Percentiles rank a stretch among this genome's conserved stretches.
These are phyloP conservation scores for Drosophila arawakana DNA, from an alignment of 1,140 invertebrate genomes.

Conservation along the genomic window DNA sequence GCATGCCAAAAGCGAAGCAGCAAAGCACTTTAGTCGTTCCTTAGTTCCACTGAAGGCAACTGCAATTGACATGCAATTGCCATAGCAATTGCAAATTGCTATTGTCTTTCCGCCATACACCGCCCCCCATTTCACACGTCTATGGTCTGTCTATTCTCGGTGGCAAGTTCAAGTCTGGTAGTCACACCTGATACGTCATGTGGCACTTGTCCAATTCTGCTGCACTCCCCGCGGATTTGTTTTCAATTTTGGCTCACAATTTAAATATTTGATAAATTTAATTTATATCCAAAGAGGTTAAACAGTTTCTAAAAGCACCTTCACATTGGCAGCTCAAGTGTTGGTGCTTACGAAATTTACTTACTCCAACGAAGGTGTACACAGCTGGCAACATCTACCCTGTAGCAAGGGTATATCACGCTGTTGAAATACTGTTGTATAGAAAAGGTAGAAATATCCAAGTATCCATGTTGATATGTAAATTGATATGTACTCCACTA, in stretches of 20 bases:
- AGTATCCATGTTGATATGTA: no score
- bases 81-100: slow-evolving; percentile 70
- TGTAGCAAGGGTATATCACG: no score
- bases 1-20: slow-evolving; percentile 32
- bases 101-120: not conserved
- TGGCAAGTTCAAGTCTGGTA: slow-evolving; percentile 70
- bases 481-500: no score
- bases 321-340: slow-evolving; percentile 65
- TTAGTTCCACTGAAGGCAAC: slow-evolving; percentile 25
- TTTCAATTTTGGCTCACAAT: slow-evolving; percentile 35
- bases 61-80: slow-evolving; percentile 68
- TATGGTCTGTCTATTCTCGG: slow-evolving; percentile 16
- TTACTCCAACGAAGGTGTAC: slow-evolving; percentile 29
- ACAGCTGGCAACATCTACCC: not conserved
- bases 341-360: slow-evolving; percentile 38
- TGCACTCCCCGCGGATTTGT: slow-evolving; percentile 43
- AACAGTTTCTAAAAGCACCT: slow-evolving; percentile 46
- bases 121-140: no score
- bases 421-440: no score
- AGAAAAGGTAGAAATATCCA: no score
- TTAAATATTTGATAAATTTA: slow-evolving; percentile 60
- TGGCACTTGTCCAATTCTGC: slow-evolving; percentile 58
- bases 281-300: slow-evolving; percentile 25
- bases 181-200: slow-evolving; percentile 57
- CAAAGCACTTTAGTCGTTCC: slow-evolving; percentile 55